Percentiles rank a stretch among this genome's conserved stretches.
Evolutionary conservation across 2,797 vertebrate species (phyloP).

Genomic region (Sphenopsis melanotis): DNA sequence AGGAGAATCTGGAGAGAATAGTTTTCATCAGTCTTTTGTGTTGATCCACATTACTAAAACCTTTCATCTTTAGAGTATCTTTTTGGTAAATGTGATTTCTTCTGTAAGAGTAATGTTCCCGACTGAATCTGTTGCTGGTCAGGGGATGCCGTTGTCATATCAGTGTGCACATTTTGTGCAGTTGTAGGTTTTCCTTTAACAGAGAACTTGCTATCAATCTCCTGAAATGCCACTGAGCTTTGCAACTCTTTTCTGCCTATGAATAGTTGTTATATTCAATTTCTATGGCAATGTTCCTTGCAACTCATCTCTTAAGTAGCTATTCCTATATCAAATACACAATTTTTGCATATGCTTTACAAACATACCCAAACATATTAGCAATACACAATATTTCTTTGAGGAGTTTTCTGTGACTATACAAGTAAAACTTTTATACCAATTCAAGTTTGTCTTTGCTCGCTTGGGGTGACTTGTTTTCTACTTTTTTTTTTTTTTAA

Average conservation of each 20-base stretch:
- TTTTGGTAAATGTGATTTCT: background rate
- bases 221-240: conserved; percentile 28
- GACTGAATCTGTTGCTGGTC: background rate
- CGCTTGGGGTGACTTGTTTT: background rate
- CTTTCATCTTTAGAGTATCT: background rate
- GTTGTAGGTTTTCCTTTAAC: background rate
- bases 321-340: background rate
- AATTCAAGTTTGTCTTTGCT: background rate
- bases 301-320: background rate
- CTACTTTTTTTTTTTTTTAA: background rate
- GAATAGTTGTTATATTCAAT: conserved; percentile 28
- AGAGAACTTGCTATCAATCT: conserved; percentile 26
- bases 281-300: conserved; percentile 24
- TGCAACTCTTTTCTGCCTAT: conserved; percentile 29
- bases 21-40: background rate
- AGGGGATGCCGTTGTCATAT: background rate
- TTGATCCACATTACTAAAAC: background rate
- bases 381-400: background rate
- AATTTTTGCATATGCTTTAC: background rate
- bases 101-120: background rate
- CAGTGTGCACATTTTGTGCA: background rate
- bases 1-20: background rate
- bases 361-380: background rate
- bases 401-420: background rate
- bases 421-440: background rate